phyloP scores from a whole-genome alignment of 2,113 vertebrate species.

The Anguilla rostrata region DNA sequence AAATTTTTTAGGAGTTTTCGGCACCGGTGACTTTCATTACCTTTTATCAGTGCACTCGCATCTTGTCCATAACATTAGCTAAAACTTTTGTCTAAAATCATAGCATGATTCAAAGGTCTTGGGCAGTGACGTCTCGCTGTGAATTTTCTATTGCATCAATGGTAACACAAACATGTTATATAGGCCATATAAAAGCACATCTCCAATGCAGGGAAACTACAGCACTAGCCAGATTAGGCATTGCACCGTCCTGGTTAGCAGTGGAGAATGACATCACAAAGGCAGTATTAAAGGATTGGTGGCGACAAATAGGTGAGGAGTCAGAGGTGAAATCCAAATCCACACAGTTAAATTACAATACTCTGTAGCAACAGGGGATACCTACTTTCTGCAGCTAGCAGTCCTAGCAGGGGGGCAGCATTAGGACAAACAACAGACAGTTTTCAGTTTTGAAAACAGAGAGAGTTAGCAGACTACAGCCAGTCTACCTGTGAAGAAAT shows the following conservation, averaged over 20 bases:
- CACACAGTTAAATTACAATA: slow-evolving; percentile 13
- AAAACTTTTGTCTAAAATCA: not conserved
- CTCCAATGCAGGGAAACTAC: not conserved
- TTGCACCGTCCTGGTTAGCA: not conserved
- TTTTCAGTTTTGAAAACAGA: slow-evolving; percentile 46
- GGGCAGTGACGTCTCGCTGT: not conserved
- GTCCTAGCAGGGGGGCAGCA: slow-evolving; percentile 89
- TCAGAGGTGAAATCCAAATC: not conserved
- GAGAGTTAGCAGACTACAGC: slow-evolving; percentile 7
- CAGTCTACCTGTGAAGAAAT: not conserved
- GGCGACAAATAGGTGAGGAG: not conserved
- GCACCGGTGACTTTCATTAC: too few species aligned
- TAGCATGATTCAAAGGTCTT: not conserved
- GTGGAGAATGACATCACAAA: not conserved
- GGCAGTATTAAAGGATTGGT: slow-evolving; percentile 31
- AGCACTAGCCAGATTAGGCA: not conserved
- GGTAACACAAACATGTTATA: not conserved
- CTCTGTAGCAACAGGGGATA: slow-evolving; percentile 71
- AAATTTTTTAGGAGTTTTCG: too few species aligned
- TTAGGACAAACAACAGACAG: slow-evolving; percentile 85
- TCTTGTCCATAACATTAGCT: not conserved
- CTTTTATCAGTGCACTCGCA: not conserved
- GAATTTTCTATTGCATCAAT: not conserved
- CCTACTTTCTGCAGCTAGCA: slow-evolving; percentile 98
- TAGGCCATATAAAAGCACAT: not conserved